Evolutionary conservation across 2,797 vertebrate genomes (phyloP).

Genomic region (Chlorospingus flavigularis): DNA sequence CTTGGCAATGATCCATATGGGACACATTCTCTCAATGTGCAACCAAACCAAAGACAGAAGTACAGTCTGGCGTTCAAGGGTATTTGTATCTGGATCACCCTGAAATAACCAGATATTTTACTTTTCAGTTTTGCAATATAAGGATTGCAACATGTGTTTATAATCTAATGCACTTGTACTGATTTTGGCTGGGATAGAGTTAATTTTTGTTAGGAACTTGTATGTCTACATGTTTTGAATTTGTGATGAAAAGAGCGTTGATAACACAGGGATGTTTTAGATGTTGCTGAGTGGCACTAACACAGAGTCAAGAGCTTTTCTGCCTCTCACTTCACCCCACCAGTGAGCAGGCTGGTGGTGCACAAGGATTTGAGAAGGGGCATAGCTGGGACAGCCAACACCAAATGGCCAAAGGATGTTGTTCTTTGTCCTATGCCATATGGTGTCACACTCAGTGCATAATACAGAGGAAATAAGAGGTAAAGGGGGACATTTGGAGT

Average conservation of each 20-base stretch:
- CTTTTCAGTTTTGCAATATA: not conserved
- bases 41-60: not conserved
- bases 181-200: not conserved
- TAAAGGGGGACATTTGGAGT: rapidly evolving
- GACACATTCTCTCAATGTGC: not conserved
- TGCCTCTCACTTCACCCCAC: not conserved
- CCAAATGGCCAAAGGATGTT: not conserved
- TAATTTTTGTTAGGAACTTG: not conserved
- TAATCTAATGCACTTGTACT: not conserved
- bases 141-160: not conserved
- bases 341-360: rapidly evolving
- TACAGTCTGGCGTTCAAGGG: not conserved
- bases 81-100: not conserved
- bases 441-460: rapidly evolving
- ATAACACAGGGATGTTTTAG: not conserved
- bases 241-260: not conserved
- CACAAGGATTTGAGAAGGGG: rapidly evolving
- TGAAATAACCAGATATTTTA: not conserved
- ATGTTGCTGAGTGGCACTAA: not conserved
- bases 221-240: not conserved
- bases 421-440: rapidly evolving
- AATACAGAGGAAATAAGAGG: not conserved
- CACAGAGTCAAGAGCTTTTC: not conserved
- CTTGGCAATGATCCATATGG: not conserved
- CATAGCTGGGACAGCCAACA: not conserved